These are phyloP conservation scores for Melanostigma gelatinosum DNA, from an alignment of 2,113 vertebrate genomes.

Conservation along the genomic window DNA sequence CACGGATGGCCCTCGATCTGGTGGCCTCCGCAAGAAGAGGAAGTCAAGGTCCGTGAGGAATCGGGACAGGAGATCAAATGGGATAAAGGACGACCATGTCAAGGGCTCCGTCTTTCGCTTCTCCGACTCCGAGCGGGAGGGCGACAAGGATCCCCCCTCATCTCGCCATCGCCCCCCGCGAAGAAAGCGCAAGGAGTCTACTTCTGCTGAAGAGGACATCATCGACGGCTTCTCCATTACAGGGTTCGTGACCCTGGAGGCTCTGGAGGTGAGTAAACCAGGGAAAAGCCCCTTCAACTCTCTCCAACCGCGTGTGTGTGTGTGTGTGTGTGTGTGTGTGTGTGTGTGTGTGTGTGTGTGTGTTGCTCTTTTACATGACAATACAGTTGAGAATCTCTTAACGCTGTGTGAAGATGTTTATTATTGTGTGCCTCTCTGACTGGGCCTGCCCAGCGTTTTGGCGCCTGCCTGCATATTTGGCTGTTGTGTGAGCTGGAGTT, in stretches of 20 bases:
- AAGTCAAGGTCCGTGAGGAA: constrained; percentile 91
- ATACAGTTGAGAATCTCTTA: constrained; percentile 1
- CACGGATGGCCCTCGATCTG: constrained; percentile 92
- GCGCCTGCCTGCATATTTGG: constrained; percentile 46
- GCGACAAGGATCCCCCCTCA: constrained; percentile 85
- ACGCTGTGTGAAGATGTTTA: constrained; percentile 40
- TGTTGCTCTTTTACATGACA: constrained; percentile 1
- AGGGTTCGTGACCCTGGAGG: constrained; percentile 92
- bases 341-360: too few species aligned
- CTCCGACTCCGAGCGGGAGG: constrained; percentile 92
- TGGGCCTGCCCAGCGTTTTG: constrained; percentile 17
- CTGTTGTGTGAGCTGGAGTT: constrained; percentile 61
- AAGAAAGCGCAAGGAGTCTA: constrained; percentile 92
- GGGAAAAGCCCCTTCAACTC: not conserved
- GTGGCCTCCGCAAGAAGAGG: constrained; percentile 91
- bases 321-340: not conserved
- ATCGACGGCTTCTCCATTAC: constrained; percentile 95
- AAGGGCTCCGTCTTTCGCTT: constrained; percentile 82
- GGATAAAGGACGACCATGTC: constrained; percentile 79
- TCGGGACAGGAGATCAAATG: constrained; percentile 85
- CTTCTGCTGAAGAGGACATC: constrained; percentile 94
- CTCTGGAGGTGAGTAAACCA: constrained; percentile 88
- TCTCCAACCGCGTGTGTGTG: constrained; percentile 3
- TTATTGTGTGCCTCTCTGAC: constrained; percentile 33
- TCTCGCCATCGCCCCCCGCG: constrained; percentile 91